phyloP scores from a whole-genome alignment of 2,888 invertebrate genomes.

The Mesoligia furuncula region DNA sequence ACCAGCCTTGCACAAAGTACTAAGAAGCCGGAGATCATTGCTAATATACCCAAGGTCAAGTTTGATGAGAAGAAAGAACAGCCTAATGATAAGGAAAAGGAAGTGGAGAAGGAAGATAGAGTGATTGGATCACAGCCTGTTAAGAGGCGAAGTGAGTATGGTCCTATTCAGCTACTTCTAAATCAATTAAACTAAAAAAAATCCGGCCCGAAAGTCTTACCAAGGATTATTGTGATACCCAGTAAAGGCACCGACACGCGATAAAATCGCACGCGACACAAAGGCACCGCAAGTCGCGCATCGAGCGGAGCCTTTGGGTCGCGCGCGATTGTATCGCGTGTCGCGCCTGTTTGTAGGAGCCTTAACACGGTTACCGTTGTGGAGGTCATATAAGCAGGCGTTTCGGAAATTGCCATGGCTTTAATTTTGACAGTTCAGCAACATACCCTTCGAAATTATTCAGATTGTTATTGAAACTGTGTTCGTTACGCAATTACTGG shows the following conservation, averaged over 20 bases:
- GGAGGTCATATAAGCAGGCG: not conserved
- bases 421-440: not conserved
- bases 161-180: not conserved
- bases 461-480: no score
- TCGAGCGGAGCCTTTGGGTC: no score
- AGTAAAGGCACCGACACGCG: no score
- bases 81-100: slow-evolving; percentile 70
- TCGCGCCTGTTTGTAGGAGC: no score
- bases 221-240: no score
- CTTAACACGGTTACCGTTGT: no score
- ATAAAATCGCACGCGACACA: no score
- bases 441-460: not conserved
- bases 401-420: no score
- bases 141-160: slow-evolving; percentile 86
- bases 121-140: slow-evolving; percentile 84
- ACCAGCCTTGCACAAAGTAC: slow-evolving; percentile 74
- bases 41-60: slow-evolving; percentile 84
- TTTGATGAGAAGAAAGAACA: slow-evolving; percentile 79
- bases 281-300: no score
- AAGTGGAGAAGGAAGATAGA: slow-evolving; percentile 72
- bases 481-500: no score
- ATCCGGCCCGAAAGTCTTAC: no score
- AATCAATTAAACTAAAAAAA: not conserved
- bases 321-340: no score
- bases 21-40: slow-evolving; percentile 86